Evolutionary conservation across 1,140 invertebrate species (phyloP), one percentile per base, ranked within the genome.

Genomic region (Drosophila elegans): DNA sequence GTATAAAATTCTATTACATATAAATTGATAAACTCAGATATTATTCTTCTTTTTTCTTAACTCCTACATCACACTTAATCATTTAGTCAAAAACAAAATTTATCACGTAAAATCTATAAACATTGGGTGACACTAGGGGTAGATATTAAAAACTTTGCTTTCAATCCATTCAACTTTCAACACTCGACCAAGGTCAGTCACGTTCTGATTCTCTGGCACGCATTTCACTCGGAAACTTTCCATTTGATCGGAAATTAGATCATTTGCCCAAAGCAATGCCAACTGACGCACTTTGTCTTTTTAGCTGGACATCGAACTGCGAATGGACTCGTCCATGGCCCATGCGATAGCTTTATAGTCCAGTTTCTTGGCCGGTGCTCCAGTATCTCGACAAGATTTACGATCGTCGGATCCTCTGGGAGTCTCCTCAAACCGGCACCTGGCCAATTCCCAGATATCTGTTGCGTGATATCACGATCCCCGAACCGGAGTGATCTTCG

Each of bases 381-480:
- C 36, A 34, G 3, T 63, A 67, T 67, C 59, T 39, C 2, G 32
- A 2, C n/a, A 2, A 27, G 36, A 67, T 67, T 67, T 67, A 63
- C 61, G 4, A 41, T 13, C 25, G 13, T 34, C 11, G 3, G 46
- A 13, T 44, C 13, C 41, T 16, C n/a, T n/a, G n/a, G 1, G 0
- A 1, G 42, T 44, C 13, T 16, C 13, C 16, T 3, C 42, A n/a
- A 9, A 4, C 0, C 4, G n/a, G 1, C 6, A 5, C 3, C 12
- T 11, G 48, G 54, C 16, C 27, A 59, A n/a, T 25, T 4, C 0
- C 16, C 16, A 9, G 21, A 38, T 25, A 54, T n/a, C 25, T 13
- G 11, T 10, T 10, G 16, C 49, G 60, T 67, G 64, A 67, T 51
- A 68, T 66, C 60, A 51, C 36, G 16, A 42, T 57, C 16, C 57